Evolutionary conservation across 1,140 invertebrate genomes (phyloP), one percentile per base, ranked within the genome.

Genomic region (Sitobion miscanthi): DNA sequence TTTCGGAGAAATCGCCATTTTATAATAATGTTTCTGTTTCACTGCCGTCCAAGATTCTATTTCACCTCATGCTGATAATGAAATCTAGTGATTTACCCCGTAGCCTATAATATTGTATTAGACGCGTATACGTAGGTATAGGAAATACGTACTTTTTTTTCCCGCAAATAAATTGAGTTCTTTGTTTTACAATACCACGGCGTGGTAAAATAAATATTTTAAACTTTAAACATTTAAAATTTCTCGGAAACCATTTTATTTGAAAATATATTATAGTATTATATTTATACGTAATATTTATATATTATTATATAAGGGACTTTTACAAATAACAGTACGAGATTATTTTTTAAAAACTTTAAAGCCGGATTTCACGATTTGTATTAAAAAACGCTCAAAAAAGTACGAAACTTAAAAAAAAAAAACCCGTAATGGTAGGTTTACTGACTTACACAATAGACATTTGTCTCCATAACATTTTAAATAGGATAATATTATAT

Each of bases 21-120:
- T 91, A 91, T 91, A 91, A 91, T 91, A 91, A 77, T 91, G 90
- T 91, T 57, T 54, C 88, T 54, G 85, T 86, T 89, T 54, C 87
- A 89, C 47, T 89, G n/a, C 49, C n/a, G 87, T 54, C 87, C 49
- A 52, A 89, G 87, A 89, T 89, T 57, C 88, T 38, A 89, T 89
- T 89, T 89, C 88, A 89, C 88, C 49, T 11, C 88, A 57, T 42
- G 88, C 88, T 57, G 88, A 89, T 89, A 89, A 89, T 89, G 52
- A 42, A 89, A 89, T 89, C 52, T 57, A 89, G 35, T 57, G 88
- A 57, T 89, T 89, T 89, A 89, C 88, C 49, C 21, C n/a, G 20
- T 54, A 85, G 45, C 47, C 47, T n/a, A 47, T 30, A 49, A 88
- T 30, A 30, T 87, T n/a, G 25, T 87, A 45, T n/a, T 47, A 49